Evolutionary conservation across 2,113 vertebrate species (phyloP), one percentile per base, ranked within the genome.

Genomic region (Plecturocebus donacophilus): DNA sequence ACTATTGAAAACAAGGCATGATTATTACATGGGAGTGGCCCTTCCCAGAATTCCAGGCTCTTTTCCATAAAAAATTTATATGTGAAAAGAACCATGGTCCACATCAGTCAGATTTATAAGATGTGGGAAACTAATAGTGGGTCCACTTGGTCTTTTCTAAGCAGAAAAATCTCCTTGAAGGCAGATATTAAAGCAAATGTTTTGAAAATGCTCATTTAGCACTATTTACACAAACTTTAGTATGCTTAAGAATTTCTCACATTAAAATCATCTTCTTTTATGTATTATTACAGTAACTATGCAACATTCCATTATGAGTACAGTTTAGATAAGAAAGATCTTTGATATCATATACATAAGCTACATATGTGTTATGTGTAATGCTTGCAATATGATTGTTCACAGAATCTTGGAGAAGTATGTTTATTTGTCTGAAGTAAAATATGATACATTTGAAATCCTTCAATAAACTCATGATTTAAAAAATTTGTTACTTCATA

Each of bases 141-240:
- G 7, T 73, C 58, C 96, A 10, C 89, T 91, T 8, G 68, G 82
- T 95, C 42, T 21, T 93, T 64, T 90, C 64, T 56, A 86, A 70
- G 47, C 77, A 95, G 94, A 81, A 93, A 94, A 96, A 75, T 73
- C 58, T 94, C 58, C 84, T 96, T 80, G 49, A 87, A 93, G 93
- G 61, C 68, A 93, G 93, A 94, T 93, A 77, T 77, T 94, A 94
- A 94, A 97, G 19, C 76, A 96, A 97, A 95, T 40, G 58, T 82
- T 61, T 86, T 52, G 17, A 87, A 97, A 97, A 52, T 89, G 85
- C 66, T 89, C 92, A 68, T 82, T 95, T 94, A 70, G 73, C 68
- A 80, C 32, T 95, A 52, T 75, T 92, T 66, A 79, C 13, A 94
- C 9, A 76, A 89, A 85, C 52, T 40, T 73, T 64, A 96, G 58